Evolutionary conservation across 2,113 vertebrate species (phyloP).

Genomic region (Glaucidium brasilianum): DNA sequence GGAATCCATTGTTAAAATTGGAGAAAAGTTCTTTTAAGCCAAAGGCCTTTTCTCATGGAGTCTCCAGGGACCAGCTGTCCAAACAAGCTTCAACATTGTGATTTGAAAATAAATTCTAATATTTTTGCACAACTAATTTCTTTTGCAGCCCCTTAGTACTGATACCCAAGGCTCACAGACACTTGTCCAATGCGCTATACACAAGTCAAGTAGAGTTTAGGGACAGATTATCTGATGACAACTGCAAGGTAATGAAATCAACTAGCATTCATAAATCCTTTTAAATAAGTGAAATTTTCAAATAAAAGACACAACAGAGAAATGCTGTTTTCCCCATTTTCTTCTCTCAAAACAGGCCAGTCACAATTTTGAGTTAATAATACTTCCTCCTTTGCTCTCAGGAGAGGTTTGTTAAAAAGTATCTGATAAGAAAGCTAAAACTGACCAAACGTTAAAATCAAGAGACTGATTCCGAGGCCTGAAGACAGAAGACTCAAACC

Average conservation of each 20-base stretch:
- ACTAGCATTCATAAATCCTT: neutral
- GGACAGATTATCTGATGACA: neutral
- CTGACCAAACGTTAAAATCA: neutral
- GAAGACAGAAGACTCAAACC: neutral
- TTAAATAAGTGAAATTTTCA: neutral
- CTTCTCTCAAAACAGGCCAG: neutral
- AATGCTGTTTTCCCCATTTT: neutral
- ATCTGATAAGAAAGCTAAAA: neutral
- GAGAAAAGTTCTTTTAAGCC: neutral
- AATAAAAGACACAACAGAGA: neutral
- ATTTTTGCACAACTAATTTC: neutral
- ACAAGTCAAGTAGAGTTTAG: neutral
- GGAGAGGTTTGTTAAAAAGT: neutral
- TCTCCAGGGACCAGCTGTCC: neutral
- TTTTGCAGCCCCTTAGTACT: neutral
- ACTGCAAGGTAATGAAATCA: neutral
- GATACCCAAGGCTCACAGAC: neutral
- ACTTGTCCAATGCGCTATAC: accelerated
- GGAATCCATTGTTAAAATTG: neutral
- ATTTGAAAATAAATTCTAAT: neutral
- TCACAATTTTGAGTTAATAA: neutral
- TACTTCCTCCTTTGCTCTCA: neutral
- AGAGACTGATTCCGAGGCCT: neutral
- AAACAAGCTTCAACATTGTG: neutral
- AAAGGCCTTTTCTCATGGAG: neutral